Conservation (phyloP, 1,140 invertebrate genomes). For the Lasioglossum albipes region DNA sequence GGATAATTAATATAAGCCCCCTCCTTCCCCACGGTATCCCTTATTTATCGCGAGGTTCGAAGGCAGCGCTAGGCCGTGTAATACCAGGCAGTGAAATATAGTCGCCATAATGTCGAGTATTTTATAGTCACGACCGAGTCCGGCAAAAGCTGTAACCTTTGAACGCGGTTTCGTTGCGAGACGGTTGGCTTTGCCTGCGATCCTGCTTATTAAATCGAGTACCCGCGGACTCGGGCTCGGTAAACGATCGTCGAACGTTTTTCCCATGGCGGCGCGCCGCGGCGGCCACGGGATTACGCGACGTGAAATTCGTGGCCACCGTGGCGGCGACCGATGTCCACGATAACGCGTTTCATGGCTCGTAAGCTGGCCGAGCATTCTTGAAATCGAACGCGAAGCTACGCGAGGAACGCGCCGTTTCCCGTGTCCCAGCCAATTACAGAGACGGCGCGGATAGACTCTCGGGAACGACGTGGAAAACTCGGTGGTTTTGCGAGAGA, state of each 20-base stretch:
- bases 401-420: constrained; percentile 3
- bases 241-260: constrained; percentile 19
- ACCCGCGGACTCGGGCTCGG: neutral
- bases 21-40: constrained; percentile 34
- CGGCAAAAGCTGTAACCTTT: constrained; percentile 41
- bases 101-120: constrained; percentile 57
- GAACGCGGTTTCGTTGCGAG: constrained; percentile 23
- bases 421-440: neutral
- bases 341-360: neutral
- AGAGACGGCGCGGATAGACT: no score
- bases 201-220: constrained; percentile 49
- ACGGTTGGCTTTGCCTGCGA: constrained; percentile 19
- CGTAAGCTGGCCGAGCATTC: neutral
- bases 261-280: neutral
- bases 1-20: constrained; percentile 58
- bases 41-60: constrained; percentile 56
- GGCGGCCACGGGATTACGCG: neutral
- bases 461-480: no score
- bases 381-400: neutral
- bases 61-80: constrained; percentile 44
- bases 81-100: constrained; percentile 59
- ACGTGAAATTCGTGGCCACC: neutral
- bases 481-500: neutral
- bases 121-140: constrained; percentile 52
- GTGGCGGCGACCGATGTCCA: neutral